Base-by-base conservation (phyloP, 2,797 vertebrate species). In the Chaenodraco wilsoni region DNA sequence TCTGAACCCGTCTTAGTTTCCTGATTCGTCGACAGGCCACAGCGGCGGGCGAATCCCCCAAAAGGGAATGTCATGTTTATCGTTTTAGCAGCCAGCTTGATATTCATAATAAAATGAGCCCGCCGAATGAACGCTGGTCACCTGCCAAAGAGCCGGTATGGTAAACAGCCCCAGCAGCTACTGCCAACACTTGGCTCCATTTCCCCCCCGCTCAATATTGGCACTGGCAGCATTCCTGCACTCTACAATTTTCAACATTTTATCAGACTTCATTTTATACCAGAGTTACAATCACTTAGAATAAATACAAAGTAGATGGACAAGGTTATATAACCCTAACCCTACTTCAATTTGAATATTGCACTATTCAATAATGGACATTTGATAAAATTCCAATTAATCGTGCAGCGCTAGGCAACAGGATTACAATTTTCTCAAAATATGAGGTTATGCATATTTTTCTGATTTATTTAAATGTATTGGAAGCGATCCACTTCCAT, bases 91-190 rank as follows among this genome's bases (percentile, higher is more conserved):
- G 81, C 80, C 74, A 56, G 69, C 72, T 61, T 76, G 80, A 78
- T 84, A 82, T 90, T 84, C 76, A 83, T 79, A 80, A 85, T 50
- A 21, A 67, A 66, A 62, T 4, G 63, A 3, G 69, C 6, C 67
- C 41, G 87, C 86, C 84, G 89, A 90, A 74, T 8, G 62, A 79
- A 60, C 1, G 41, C 89, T 90, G 88, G 84, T 55, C 48, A 55
- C 9, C 70, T 64, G 84, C 87, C 85, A 87, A 61, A 73, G 51
- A 80, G 79, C 73, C 41, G 79, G 33, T 52, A 75, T 60, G 78
- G 76, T 79, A 81, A 87, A 86, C 83, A 84, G 74, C 79, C 69
- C 74, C 66, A n/a, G 79, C 69, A 50, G 61, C 65, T 27, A 16
- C 72, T 75, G 81, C 75, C 69, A 74, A 70, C 61, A 56, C 82